Evolutionary conservation across 2,888 invertebrate species (phyloP).

Genomic region (Cosmorhoe ocellata): DNA sequence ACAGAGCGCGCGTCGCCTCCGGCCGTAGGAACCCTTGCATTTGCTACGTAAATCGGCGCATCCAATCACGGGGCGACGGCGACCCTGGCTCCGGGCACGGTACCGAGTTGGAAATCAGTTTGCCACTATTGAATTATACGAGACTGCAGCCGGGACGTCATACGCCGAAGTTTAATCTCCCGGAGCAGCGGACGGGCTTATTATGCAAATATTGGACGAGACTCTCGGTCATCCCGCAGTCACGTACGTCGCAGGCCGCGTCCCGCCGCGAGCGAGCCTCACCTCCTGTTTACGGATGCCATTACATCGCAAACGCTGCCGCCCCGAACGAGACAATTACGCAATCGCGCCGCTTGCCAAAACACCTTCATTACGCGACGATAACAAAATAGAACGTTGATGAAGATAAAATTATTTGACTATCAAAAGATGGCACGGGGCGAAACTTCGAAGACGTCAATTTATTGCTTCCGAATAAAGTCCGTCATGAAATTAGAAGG

Average conservation of each 20-base stretch:
- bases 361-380: conserved; percentile 57
- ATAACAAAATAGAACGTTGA: conserved; percentile 59
- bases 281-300: conserved; percentile 28
- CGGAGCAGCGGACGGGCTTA: conserved; percentile 73
- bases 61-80: conserved; percentile 56
- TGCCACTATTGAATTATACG: conserved; percentile 80
- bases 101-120: conserved; percentile 73
- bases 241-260: conserved; percentile 56
- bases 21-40: conserved; percentile 38
- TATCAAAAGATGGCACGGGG: conserved; percentile 61
- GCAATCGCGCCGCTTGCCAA: conserved; percentile 23
- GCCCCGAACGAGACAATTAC: conserved; percentile 17
- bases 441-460: conserved; percentile 64
- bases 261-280: conserved; percentile 31
- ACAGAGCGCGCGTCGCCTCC: conserved; percentile 51
- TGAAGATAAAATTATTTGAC: conserved; percentile 73
- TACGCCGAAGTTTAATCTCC: conserved; percentile 79
- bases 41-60: conserved; percentile 58
- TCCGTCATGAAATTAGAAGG: conserved; percentile 59
- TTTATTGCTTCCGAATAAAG: conserved; percentile 67
- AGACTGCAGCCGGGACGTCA: conserved; percentile 70
- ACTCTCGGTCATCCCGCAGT: conserved; percentile 67
- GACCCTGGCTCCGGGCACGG: conserved; percentile 47
- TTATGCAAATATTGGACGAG: conserved; percentile 75
- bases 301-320: conserved; percentile 24